A percentile compares a stretch with the other conserved stretches of the same genome.
These are phyloP conservation scores for Leptodirus hochenwartii DNA, from an alignment of 2,888 invertebrate species.

Conservation along the genomic window DNA sequence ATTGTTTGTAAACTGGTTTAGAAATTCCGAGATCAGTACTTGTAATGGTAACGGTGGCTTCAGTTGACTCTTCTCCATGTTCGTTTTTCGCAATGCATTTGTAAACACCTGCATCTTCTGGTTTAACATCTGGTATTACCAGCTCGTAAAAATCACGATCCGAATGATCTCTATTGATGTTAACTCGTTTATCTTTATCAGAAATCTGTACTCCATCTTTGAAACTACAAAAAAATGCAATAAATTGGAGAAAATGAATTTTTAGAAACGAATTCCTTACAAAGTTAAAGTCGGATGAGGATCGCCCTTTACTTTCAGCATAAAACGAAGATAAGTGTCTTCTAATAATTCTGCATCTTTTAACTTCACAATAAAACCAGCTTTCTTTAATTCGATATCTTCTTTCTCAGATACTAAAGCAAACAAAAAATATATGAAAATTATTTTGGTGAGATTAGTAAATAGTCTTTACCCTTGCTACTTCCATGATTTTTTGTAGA, in stretches of 20 bases:
- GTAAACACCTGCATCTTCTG: slow-evolving; percentile 66
- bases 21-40: slow-evolving; percentile 28
- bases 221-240: slow-evolving; percentile 36
- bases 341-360: slow-evolving; percentile 77
- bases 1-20: slow-evolving; percentile 1
- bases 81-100: slow-evolving; percentile 70
- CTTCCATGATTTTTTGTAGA: slow-evolving; percentile 61
- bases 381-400: slow-evolving; percentile 52
- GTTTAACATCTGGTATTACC: slow-evolving; percentile 62
- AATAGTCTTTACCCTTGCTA: slow-evolving; percentile 65
- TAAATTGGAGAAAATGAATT: slow-evolving; percentile 4
- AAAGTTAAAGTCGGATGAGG: slow-evolving; percentile 82
- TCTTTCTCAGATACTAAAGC: slow-evolving; percentile 50
- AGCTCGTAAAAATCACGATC: slow-evolving; percentile 77
- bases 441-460: slow-evolving; percentile 9
- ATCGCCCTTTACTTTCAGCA: slow-evolving; percentile 74
- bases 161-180: slow-evolving; percentile 53
- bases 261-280: slow-evolving; percentile 37
- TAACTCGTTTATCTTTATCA: slow-evolving; percentile 45
- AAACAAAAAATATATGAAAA: slow-evolving; percentile 3
- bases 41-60: slow-evolving; percentile 61
- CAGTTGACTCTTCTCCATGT: slow-evolving; percentile 56
- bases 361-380: slow-evolving; percentile 68
- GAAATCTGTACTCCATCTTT: slow-evolving; percentile 63
- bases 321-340: slow-evolving; percentile 71